These are phyloP conservation scores for Phrynosoma blainvillii DNA, from an alignment of 2,113 vertebrate genomes.

Conservation along the genomic window DNA sequence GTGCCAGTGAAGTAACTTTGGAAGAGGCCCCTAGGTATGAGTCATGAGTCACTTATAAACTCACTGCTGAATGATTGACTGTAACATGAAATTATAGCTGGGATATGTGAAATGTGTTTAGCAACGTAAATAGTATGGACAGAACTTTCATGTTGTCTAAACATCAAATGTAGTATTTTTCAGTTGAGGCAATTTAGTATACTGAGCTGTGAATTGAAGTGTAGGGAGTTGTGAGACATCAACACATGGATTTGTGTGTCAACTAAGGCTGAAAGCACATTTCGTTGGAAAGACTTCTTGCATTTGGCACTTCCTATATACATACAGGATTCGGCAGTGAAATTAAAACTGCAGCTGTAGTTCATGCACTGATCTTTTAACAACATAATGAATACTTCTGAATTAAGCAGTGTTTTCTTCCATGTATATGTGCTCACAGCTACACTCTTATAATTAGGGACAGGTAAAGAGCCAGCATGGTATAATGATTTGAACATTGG, in stretches of 20 bases:
- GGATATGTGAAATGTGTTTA: background rate
- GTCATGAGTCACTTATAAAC: background rate
- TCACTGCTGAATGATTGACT: background rate
- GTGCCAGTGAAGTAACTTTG: background rate
- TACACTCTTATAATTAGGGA: background rate
- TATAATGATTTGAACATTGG: too few relatives aligned
- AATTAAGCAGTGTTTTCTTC: background rate
- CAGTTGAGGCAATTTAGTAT: background rate
- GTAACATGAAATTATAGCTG: background rate
- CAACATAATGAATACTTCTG: background rate
- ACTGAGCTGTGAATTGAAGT: background rate
- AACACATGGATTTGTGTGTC: background rate
- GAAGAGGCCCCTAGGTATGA: background rate
- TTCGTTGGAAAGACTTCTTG: background rate
- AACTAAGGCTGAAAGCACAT: background rate
- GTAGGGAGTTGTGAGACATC: background rate
- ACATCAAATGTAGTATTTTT: background rate
- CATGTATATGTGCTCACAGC: background rate
- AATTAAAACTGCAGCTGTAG: background rate
- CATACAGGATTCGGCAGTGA: background rate
- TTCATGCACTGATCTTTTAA: background rate
- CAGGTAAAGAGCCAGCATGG: background rate
- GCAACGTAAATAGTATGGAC: background rate
- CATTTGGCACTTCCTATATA: background rate
- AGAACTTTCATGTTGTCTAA: background rate